phyloP scores from a whole-genome alignment of 1,140 invertebrate species.

The Trichonephila inaurata region DNA sequence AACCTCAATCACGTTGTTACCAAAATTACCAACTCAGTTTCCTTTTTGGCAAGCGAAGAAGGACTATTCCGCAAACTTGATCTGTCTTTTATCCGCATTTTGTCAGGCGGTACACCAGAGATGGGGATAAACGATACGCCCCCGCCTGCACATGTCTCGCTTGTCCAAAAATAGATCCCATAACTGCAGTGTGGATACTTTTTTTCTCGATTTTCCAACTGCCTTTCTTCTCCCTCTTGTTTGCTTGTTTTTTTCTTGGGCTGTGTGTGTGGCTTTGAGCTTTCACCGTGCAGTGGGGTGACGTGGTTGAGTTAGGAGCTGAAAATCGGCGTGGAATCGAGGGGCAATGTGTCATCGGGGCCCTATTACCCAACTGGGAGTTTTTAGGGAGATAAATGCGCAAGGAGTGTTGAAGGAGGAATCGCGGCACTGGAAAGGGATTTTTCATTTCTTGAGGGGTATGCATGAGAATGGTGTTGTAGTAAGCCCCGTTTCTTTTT shows the following conservation, averaged over 20 bases:
- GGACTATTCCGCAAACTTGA: conserved; percentile 23
- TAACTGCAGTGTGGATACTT: conserved; percentile 26
- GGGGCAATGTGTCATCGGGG: conserved; percentile 71
- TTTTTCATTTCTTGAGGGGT: too few species aligned
- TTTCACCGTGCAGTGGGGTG: neutral
- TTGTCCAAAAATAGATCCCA: conserved; percentile 54
- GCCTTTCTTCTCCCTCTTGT: neutral
- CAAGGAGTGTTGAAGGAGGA: neutral
- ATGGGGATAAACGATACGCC: conserved; percentile 48
- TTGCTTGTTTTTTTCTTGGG: neutral
- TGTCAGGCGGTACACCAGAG: conserved; percentile 19
- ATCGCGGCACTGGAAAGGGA: neutral
- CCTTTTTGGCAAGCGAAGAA: neutral
- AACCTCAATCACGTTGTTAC: neutral
- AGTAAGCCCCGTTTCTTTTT: too few species aligned
- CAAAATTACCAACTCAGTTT: conserved; percentile 15
- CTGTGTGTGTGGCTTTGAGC: conserved; percentile 29
- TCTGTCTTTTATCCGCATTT: conserved; percentile 60
- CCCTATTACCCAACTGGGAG: conserved; percentile 56
- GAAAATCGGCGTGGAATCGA: conserved; percentile 65
- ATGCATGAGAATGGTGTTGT: too few species aligned
- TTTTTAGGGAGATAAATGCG: conserved; percentile 31
- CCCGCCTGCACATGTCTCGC: conserved; percentile 48
- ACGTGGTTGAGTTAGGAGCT: conserved; percentile 51
- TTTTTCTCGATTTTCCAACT: neutral